Evolutionary conservation across 2,888 invertebrate species (phyloP), one percentile per base, ranked within the genome.

Genomic region (Andrena bicolor): DNA sequence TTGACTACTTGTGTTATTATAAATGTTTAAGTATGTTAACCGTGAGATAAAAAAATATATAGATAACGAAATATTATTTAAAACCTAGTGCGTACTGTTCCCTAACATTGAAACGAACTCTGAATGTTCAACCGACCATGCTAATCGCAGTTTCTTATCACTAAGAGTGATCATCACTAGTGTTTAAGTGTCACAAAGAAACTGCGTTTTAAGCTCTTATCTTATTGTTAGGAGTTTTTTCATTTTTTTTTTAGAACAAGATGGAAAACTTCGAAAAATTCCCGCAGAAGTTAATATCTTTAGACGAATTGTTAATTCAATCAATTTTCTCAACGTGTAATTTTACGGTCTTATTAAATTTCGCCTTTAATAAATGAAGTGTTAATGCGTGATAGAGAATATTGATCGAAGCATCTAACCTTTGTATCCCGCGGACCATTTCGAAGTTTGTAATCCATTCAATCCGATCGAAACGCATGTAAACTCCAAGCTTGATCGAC

Each of bases 21-120:
- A 75, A 80, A 23, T 71, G 70, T 75, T 82, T 74, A 71, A 71
- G 75, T 75, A 71, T 71, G 49, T 70, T 80, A 71, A 41, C 49
- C 49, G 56, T 28, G 64, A 71, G 51, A 69, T 48, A 60, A 30
- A 35, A 58, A 80, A 69, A 70, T 71, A 66, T 13, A 73, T n/a
- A 49, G 58, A 71, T 69, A 80, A 64, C 53, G 35, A 64, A 73
- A 32, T 48, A 75, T 66, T 70, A 75, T 71, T 75, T 75, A 64
- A 53, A 41, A 65, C 61, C n/a, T 75, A 30, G 26, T 66, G 20
- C 32, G 26, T 56, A 6, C 35, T 56, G 30, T 48, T 53, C n/a
- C 26, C 13, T 20, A 23, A 69, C 23, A 60, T 20, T 32, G 16
- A 32, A 69, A 8, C n/a, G 10, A 60, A 53, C 1, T 61, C 23